Conservation (phyloP, 2,888 invertebrate genomes). For the Ligdia adustata region DNA sequence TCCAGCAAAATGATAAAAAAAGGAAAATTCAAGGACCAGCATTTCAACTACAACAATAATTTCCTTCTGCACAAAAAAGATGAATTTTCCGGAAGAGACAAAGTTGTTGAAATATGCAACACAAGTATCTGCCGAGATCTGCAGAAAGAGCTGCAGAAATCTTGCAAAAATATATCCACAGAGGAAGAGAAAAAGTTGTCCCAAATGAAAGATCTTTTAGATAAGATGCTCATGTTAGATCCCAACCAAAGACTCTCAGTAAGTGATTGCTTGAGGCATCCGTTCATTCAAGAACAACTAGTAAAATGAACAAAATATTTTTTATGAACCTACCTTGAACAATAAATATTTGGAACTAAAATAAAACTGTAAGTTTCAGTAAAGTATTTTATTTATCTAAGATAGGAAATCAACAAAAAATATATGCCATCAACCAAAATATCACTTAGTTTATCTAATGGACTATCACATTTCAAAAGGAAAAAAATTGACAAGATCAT, state of each 20-base stretch:
- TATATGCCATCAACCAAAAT: conserved; percentile 74
- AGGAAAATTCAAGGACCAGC: conserved; percentile 97
- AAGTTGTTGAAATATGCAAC: conserved; percentile 94
- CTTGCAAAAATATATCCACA: conserved; percentile 89
- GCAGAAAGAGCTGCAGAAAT: conserved; percentile 93
- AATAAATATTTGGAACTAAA: conserved; percentile 31
- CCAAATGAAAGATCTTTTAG: conserved; percentile 96
- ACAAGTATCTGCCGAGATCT: conserved; percentile 93
- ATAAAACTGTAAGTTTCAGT: conserved; percentile 59
- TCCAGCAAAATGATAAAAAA: conserved; percentile 96
- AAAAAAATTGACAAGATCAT: conserved; percentile 60
- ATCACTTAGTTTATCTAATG: conserved; percentile 65
- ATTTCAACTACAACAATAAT: conserved; percentile 98
- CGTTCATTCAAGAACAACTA: conserved; percentile 88
- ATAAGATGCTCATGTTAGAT: conserved; percentile 95
- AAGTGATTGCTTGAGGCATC: conserved; percentile 95
- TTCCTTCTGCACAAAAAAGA: conserved; percentile 98
- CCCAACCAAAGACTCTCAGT: conserved; percentile 94
- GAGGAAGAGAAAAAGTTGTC: conserved; percentile 94
- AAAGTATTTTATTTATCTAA: conserved; percentile 69
- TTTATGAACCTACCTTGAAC: neutral
- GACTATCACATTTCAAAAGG: conserved; percentile 74
- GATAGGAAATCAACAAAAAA: conserved; percentile 72
- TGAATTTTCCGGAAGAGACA: conserved; percentile 98
- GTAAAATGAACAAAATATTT: conserved; percentile 42